These are phyloP conservation scores for Protaetia brevitarsis DNA, from an alignment of 1,140 invertebrate genomes.

Conservation along the genomic window DNA sequence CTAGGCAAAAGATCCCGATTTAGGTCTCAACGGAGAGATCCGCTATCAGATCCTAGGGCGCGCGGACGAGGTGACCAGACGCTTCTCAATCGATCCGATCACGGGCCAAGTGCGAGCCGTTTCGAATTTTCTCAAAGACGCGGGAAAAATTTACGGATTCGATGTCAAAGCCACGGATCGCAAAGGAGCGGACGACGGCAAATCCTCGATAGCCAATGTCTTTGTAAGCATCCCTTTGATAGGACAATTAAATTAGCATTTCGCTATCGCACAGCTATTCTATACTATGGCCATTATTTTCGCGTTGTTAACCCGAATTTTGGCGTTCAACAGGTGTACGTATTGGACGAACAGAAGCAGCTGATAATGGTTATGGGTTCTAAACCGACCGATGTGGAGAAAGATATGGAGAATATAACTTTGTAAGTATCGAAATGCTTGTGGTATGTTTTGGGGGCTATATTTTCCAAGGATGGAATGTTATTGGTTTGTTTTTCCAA, in stretches of 20 bases:
- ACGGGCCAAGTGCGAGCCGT: conserved; percentile 72
- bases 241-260: too few relatives aligned
- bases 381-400: conserved; percentile 71
- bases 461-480: neutral
- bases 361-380: conserved; percentile 73
- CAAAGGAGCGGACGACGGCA: conserved; percentile 70
- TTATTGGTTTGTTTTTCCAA: neutral
- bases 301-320: neutral
- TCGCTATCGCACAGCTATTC: too few relatives aligned
- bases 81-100: conserved; percentile 73
- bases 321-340: conserved; percentile 63
- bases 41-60: conserved; percentile 76
- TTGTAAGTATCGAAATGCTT: conserved; percentile 49
- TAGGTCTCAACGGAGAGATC: conserved; percentile 73
- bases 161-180: conserved; percentile 85
- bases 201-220: conserved; percentile 76
- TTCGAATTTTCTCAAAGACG: conserved; percentile 61
- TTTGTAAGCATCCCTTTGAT: too few relatives aligned
- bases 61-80: conserved; percentile 50
- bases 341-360: conserved; percentile 76
- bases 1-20: conserved; percentile 70
- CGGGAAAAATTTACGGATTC: conserved; percentile 74
- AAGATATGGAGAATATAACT: conserved; percentile 66
- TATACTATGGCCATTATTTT: too few relatives aligned
- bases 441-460: neutral